Base-by-base conservation (phyloP, 1,140 invertebrate species). In the Probaryconus sp. region DNA sequence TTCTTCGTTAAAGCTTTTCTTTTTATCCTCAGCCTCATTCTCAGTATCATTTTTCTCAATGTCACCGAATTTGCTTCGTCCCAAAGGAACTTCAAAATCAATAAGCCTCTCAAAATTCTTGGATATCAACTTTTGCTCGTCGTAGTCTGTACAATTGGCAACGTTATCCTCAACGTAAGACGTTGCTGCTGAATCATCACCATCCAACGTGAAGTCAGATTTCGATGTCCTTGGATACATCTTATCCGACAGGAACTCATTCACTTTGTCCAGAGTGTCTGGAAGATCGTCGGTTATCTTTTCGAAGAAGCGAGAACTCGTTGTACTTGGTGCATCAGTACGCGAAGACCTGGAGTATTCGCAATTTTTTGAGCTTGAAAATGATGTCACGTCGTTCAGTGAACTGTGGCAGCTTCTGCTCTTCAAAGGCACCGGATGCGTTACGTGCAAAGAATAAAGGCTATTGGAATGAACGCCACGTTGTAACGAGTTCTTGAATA, bases 401-500 rank as follows among this genome's bases (percentile, higher is more conserved):
- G 87, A 86, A 37, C 75, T 86, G 16, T 77, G 76, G 51, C 80
- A 83, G 26, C 77, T 82, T 45, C 72, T 71, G 45, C 75, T 84
- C 38, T 53, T 79, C 3, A 77, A 45, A 0, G 76, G 73, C 24
- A 76, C 78, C 0, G 58, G 38, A 18, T 77, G 68, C 4, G 79
- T 74, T 6, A 81, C 38, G 17, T 83, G 71, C 24, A 87, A 33
- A 10, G 80, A 85, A 9, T 80, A 84, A 33, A 88, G 71, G 4
- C 84, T 85, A 16, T 78, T 83, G 1, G 83, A 87, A 6, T 82
- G 77, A 11, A 75, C 77, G 3, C 77, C 71, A 7, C 78, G 76
- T 11, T 61, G 58, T 1, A 78, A 43, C 0, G 7, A 38, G 6
- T 21, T 37, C 18, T 76, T 71, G 9, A 50, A 55, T 30, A 73